Conservation (phyloP, 2,888 invertebrate species). For the Ernsta delagoae region DNA sequence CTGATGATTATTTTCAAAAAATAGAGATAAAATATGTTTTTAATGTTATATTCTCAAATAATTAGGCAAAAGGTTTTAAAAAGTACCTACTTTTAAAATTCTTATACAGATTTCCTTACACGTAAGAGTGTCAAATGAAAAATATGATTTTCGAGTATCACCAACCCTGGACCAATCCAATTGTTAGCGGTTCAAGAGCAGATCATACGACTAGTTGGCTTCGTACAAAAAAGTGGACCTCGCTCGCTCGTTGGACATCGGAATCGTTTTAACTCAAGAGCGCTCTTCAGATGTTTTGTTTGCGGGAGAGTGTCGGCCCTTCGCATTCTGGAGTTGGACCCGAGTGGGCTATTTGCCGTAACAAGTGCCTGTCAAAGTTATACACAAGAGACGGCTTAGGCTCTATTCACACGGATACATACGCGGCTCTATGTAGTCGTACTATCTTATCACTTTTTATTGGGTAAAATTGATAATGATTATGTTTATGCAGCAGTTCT, state of each 20-base stretch:
- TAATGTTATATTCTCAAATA: too few species aligned
- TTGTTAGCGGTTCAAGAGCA: constrained; percentile 36
- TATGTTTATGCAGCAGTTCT: too few species aligned
- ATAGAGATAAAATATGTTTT: too few species aligned
- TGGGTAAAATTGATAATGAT: too few species aligned
- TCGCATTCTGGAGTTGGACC: constrained; percentile 51
- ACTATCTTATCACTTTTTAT: too few species aligned
- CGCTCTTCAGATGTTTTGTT: constrained; percentile 56
- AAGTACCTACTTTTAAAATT: too few species aligned
- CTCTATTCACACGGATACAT: too few species aligned
- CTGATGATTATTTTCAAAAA: too few species aligned
- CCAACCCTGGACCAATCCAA: constrained; percentile 4
- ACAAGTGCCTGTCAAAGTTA: constrained; percentile 49
- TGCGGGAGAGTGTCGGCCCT: constrained; percentile 61
- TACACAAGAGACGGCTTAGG: not conserved
- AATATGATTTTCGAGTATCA: not conserved
- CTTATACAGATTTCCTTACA: too few species aligned
- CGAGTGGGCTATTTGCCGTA: constrained; percentile 52
- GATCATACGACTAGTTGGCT: constrained; percentile 47
- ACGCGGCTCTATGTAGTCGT: too few species aligned
- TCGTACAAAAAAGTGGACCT: constrained; percentile 50
- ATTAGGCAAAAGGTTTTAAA: too few species aligned
- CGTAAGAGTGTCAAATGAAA: too few species aligned
- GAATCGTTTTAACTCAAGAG: constrained; percentile 77
- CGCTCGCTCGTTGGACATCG: constrained; percentile 55